These are phyloP conservation scores for Deilephila elpenor DNA, from an alignment of 2,888 invertebrate species.

Conservation along the genomic window DNA sequence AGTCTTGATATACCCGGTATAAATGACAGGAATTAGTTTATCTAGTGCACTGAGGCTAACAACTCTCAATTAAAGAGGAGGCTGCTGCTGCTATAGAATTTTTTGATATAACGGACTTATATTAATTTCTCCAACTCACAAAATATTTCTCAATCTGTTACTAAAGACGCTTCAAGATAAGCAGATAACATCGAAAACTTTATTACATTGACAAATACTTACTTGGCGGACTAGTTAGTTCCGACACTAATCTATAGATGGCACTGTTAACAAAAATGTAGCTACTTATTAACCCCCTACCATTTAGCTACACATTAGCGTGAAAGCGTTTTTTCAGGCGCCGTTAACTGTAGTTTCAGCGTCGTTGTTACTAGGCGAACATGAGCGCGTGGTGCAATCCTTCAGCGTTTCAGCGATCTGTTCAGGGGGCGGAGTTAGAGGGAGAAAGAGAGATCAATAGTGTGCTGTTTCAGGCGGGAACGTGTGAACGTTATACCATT, in stretches of 20 bases:
- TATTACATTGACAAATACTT: background rate
- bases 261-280: slow-evolving; percentile 7
- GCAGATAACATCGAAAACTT: no score
- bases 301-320: slow-evolving; percentile 17
- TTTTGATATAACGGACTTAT: no score
- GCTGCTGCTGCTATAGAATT: no score
- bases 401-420: slow-evolving; percentile 60
- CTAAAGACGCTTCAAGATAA: no score
- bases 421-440: slow-evolving; percentile 24
- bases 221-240: background rate
- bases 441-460: background rate
- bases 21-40: no score
- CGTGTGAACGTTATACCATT: background rate
- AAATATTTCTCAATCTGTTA: no score
- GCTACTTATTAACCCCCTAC: background rate
- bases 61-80: no score
- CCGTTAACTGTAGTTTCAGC: slow-evolving; percentile 72
- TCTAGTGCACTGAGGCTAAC: no score
- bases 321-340: slow-evolving; percentile 48
- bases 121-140: no score
- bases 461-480: background rate
- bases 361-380: slow-evolving; percentile 67
- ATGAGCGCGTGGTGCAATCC: slow-evolving; percentile 52
- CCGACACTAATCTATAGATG: slow-evolving; percentile 13
- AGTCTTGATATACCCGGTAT: no score